Evolutionary conservation across 2,888 invertebrate species (phyloP).

Genomic region (Horisme vitalbata): DNA sequence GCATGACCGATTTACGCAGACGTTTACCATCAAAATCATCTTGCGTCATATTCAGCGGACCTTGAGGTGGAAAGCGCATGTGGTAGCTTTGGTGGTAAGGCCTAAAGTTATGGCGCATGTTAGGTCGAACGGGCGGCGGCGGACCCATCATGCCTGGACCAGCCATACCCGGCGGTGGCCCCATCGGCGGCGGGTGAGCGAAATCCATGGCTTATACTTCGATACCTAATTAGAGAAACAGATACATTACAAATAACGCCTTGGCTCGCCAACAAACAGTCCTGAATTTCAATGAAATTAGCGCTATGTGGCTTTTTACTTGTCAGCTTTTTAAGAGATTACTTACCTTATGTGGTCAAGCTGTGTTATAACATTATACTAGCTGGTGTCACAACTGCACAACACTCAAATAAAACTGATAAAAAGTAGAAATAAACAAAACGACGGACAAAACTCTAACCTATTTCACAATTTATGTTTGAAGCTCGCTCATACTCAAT

Average conservation of each 20-base stretch:
- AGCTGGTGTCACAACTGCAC: slow-evolving; percentile 51
- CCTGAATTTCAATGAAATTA: slow-evolving; percentile 26
- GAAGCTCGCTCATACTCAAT: too few relatives aligned
- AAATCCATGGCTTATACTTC: slow-evolving; percentile 76
- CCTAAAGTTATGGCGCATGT: slow-evolving; percentile 77
- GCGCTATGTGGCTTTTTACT: slow-evolving; percentile 37
- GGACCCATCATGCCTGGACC: slow-evolving; percentile 43
- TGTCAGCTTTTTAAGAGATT: slow-evolving; percentile 20
- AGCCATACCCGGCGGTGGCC: slow-evolving; percentile 69
- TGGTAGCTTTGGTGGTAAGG: slow-evolving; percentile 69
- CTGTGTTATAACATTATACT: slow-evolving; percentile 68
- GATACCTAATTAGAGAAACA: slow-evolving; percentile 76
- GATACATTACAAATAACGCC: slow-evolving; percentile 37
- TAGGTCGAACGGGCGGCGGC: slow-evolving; percentile 67
- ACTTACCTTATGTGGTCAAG: slow-evolving; percentile 65
- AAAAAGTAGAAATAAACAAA: slow-evolving; percentile 47
- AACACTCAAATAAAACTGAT: slow-evolving; percentile 45
- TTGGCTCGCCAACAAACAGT: slow-evolving; percentile 36
- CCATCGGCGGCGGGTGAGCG: slow-evolving; percentile 75
- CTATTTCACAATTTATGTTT: too few relatives aligned
- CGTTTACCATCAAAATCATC: slow-evolving; percentile 98
- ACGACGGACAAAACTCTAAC: slow-evolving; percentile 57
- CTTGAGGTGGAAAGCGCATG: slow-evolving; percentile 78
- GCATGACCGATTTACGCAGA: slow-evolving; percentile 96
- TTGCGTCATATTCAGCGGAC: slow-evolving; percentile 88